These are phyloP conservation scores for Tarsius wallacei DNA, from an alignment of 2,797 vertebrate species.

Conservation along the genomic window DNA sequence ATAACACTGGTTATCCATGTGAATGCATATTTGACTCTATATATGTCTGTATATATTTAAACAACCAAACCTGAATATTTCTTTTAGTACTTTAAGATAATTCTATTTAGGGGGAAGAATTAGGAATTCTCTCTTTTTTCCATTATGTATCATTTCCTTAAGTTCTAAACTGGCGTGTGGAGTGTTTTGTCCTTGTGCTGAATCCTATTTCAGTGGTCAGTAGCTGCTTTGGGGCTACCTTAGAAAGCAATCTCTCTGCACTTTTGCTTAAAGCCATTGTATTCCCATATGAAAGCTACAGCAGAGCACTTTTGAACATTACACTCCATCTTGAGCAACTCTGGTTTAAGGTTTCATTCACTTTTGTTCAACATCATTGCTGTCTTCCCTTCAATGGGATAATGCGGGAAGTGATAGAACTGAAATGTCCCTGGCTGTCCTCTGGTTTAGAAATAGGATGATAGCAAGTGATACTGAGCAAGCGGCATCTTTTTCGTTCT, in stretches of 20 bases:
- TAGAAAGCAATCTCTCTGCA: conserved; percentile 64
- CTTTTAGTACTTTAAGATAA: background rate
- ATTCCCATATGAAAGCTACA: background rate
- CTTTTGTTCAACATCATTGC: conserved; percentile 63
- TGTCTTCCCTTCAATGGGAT: background rate
- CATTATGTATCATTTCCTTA: conserved; percentile 22
- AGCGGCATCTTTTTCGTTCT: conserved; percentile 26
- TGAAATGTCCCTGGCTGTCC: background rate
- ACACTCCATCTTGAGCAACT: conserved; percentile 52
- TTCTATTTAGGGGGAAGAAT: background rate
- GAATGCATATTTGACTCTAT: background rate
- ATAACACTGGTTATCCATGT: background rate
- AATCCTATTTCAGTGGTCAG: conserved; percentile 27
- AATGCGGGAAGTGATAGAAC: background rate
- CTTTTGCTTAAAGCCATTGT: conserved; percentile 59
- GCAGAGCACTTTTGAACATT: conserved; percentile 32
- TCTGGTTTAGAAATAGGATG: conserved; percentile 27
- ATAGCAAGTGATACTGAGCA: background rate
- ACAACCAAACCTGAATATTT: background rate
- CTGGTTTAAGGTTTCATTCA: conserved; percentile 62
- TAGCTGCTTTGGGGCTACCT: conserved; percentile 5
- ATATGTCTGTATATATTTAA: background rate
- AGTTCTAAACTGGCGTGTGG: background rate
- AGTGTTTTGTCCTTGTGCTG: background rate
- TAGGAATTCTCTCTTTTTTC: background rate